Evolutionary conservation across 2,888 invertebrate genomes (phyloP).

Genomic region (Ophonus ardosiacus): DNA sequence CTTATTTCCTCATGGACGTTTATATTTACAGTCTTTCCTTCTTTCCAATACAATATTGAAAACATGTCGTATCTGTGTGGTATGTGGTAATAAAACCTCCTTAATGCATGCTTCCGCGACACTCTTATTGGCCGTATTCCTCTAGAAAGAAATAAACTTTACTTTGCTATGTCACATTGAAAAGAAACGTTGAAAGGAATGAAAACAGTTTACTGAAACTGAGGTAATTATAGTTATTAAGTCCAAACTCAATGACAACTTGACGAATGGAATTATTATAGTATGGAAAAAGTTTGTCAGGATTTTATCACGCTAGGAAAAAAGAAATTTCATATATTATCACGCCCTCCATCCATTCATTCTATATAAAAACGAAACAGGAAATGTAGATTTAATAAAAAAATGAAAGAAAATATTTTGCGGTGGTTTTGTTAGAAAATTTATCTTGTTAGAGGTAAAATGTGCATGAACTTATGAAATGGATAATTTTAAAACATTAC

Average conservation of each 20-base stretch:
- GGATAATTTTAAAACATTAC: no score
- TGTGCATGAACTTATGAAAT: no score
- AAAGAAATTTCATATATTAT: not conserved
- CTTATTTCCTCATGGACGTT: not conserved
- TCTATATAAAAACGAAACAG: no score
- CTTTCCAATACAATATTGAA: not conserved
- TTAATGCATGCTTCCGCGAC: not conserved
- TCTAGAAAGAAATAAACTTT: not conserved
- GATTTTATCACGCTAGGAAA: not conserved
- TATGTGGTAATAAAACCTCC: not conserved
- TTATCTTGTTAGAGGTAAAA: no score
- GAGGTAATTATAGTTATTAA: not conserved
- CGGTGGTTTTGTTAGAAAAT: no score
- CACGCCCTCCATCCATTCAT: not conserved
- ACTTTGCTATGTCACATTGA: not conserved
- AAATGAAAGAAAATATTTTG: no score
- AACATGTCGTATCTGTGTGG: not conserved
- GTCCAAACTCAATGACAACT: conserved; percentile 1
- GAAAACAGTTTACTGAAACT: not conserved
- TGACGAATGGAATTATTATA: not conserved
- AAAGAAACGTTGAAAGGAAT: not conserved
- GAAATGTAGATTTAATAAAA: no score
- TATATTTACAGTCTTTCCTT: not conserved
- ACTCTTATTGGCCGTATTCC: not conserved
- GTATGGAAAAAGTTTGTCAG: not conserved